These are phyloP conservation scores for Trichonephila clavipes DNA, from an alignment of 1,140 invertebrate species.

Conservation along the genomic window DNA sequence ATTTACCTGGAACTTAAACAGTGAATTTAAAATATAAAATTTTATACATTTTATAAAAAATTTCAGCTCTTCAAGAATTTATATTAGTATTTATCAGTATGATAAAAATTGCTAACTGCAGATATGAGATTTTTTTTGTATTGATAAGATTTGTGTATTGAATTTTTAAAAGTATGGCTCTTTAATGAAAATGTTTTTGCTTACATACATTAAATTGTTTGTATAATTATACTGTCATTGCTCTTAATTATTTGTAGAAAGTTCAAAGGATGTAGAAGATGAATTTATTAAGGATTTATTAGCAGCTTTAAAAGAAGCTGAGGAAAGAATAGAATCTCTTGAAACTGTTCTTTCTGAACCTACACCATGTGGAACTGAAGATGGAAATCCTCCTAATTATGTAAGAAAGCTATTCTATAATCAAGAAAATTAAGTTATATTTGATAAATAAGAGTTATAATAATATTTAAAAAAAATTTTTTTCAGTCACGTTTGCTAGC, in stretches of 20 bases:
- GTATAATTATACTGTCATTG: neutral
- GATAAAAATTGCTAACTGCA: too few relatives aligned
- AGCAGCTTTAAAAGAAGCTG: conserved; percentile 64
- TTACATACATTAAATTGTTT: too few relatives aligned
- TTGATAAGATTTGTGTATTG: too few relatives aligned
- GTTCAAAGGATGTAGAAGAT: neutral
- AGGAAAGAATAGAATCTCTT: conserved; percentile 51
- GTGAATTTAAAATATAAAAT: too few relatives aligned
- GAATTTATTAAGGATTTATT: conserved; percentile 61
- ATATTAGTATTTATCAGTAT: too few relatives aligned
- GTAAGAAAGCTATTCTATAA: conserved; percentile 22
- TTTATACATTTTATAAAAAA: too few relatives aligned
- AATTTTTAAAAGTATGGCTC: too few relatives aligned
- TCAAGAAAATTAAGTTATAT: neutral
- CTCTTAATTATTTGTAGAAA: neutral
- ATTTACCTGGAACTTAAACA: too few relatives aligned
- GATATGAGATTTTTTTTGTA: too few relatives aligned
- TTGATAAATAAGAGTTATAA: neutral
- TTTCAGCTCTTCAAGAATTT: too few relatives aligned
- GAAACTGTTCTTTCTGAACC: conserved; percentile 60
- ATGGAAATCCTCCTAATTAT: conserved; percentile 50
- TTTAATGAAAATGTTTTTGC: too few relatives aligned
- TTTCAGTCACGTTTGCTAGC: conserved; percentile 69
- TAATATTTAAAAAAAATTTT: neutral
- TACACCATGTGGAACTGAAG: conserved; percentile 65